phyloP scores from a whole-genome alignment of 2,113 vertebrate species.

The Rhinichthys klamathensis region DNA sequence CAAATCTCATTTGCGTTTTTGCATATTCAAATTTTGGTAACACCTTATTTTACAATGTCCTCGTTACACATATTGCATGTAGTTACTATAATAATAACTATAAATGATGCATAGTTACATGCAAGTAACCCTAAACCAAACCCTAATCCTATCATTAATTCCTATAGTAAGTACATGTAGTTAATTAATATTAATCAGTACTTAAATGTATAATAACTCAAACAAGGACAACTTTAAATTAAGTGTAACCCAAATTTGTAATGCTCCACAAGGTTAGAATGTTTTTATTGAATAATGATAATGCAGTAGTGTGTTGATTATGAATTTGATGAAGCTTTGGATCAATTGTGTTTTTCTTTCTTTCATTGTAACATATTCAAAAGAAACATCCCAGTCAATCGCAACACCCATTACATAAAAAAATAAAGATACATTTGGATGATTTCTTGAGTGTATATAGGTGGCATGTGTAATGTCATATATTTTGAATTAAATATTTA shows the following conservation, averaged over 20 bases:
- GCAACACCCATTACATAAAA: neutral
- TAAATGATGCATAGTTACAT: no score
- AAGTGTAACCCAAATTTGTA: neutral
- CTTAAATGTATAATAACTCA: no score
- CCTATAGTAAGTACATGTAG: no score
- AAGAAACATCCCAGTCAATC: neutral
- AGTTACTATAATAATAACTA: no score
- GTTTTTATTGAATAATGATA: neutral
- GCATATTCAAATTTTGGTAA: neutral
- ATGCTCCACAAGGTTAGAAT: neutral
- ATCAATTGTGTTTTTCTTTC: neutral
- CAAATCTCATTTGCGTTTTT: neutral
- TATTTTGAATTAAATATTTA: neutral
- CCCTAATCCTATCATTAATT: no score
- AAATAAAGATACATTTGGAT: neutral
- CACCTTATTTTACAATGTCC: no score
- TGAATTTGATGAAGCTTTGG: neutral
- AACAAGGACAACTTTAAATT: no score
- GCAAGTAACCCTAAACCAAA: no score
- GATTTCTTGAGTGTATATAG: neutral
- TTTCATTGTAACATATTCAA: neutral
- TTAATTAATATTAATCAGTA: no score
- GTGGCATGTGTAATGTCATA: neutral
- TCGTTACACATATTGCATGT: no score
- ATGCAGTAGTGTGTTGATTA: neutral